These are phyloP conservation scores for Scomberomorus guttatus DNA, from an alignment of 2,797 vertebrate genomes.

Conservation along the genomic window DNA sequence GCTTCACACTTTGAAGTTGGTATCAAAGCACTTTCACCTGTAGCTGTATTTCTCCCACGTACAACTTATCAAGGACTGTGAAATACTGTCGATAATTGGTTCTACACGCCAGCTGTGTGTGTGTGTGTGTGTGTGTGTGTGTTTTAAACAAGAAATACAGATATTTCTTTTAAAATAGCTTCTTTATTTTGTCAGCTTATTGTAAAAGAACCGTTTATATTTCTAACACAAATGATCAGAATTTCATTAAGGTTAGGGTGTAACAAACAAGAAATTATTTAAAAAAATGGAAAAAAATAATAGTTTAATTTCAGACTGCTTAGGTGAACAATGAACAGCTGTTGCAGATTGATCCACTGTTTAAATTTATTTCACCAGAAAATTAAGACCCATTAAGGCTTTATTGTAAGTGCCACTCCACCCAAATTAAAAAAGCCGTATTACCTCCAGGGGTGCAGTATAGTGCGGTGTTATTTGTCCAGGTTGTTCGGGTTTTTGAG, in stretches of 20 bases:
- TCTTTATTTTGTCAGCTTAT: neutral
- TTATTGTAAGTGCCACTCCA: neutral
- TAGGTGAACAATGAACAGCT: neutral
- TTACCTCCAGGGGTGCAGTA: too few species aligned
- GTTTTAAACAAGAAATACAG: neutral
- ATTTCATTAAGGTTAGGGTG: neutral
- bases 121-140: too few species aligned
- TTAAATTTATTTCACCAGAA: neutral
- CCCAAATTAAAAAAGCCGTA: neutral
- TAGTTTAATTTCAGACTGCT: neutral
- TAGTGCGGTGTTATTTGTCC: neutral
- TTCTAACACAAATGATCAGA: neutral
- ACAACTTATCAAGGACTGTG: constrained; percentile 24
- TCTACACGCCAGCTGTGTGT: neutral
- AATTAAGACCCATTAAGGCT: too few species aligned
- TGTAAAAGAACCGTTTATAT: neutral
- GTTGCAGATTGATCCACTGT: neutral
- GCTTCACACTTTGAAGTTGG: constrained; percentile 54
- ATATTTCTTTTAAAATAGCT: neutral
- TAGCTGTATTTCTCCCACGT: constrained; percentile 28
- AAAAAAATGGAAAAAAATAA: neutral
- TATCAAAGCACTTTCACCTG: constrained; percentile 52
- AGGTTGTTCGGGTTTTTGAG: neutral
- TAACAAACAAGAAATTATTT: neutral
- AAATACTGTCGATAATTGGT: constrained; percentile 14